These are phyloP conservation scores for Paradisaea rubra DNA, from an alignment of 2,113 vertebrate species.

Conservation along the genomic window DNA sequence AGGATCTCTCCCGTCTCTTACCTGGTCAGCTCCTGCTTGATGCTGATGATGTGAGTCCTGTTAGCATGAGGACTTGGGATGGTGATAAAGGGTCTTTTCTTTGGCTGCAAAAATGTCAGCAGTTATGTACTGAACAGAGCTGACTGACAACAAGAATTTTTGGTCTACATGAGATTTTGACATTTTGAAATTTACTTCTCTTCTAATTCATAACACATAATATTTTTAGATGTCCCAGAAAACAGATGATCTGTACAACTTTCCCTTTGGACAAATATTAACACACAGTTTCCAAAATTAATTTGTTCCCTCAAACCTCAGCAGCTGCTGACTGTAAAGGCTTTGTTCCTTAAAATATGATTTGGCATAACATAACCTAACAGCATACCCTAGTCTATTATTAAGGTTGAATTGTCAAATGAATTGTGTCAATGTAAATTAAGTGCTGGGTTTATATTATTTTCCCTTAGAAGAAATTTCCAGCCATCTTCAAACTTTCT, in stretches of 20 bases:
- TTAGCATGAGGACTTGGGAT: background rate
- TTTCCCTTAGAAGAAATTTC: background rate
- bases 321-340: background rate
- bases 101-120: background rate
- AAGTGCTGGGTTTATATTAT: background rate
- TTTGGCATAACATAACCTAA: background rate
- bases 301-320: constrained; percentile 3
- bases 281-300: background rate
- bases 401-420: background rate
- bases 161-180: background rate
- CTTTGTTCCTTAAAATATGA: background rate
- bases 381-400: background rate
- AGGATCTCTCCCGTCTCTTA: background rate
- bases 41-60: rapidly evolving
- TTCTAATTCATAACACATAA: background rate
- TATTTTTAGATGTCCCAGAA: constrained; percentile 12
- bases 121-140: background rate
- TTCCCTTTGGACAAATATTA: background rate
- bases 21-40: background rate
- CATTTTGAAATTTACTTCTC: background rate
- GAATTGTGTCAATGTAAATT: background rate
- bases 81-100: background rate
- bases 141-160: background rate
- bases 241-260: background rate
- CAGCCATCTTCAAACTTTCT: background rate